Conservation (phyloP, 1,140 invertebrate genomes). For the Caenorhabditis tropicalis region DNA sequence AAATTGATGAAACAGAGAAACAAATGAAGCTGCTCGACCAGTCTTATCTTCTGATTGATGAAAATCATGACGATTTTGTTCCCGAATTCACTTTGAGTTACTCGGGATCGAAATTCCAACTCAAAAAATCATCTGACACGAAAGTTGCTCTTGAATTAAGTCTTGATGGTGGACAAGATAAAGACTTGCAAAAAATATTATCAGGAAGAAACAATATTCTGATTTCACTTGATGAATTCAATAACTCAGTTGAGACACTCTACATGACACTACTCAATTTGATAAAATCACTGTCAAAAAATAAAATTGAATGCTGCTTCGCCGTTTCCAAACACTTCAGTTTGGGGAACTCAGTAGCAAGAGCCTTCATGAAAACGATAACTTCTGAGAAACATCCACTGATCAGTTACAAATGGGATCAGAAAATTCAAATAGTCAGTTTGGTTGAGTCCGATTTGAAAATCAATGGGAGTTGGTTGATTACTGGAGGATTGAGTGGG, state of each 20-base stretch:
- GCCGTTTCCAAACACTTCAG: neutral
- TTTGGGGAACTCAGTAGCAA: slow-evolving; percentile 1
- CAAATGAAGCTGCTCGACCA: neutral
- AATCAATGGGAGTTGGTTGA: slow-evolving; percentile 48
- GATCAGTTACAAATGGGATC: slow-evolving; percentile 33
- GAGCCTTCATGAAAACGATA: slow-evolving; percentile 52
- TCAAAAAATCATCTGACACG: neutral
- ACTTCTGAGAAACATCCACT: slow-evolving; percentile 40
- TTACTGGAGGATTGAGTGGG: slow-evolving; percentile 55
- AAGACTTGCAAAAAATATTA: neutral
- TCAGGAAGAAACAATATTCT: neutral
- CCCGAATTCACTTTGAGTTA: neutral
- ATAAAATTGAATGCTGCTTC: neutral
- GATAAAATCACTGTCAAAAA: neutral
- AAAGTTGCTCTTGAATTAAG: neutral
- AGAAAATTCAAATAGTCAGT: slow-evolving; percentile 41
- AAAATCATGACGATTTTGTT: no score
- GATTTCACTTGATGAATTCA: neutral
- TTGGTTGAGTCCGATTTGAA: neutral
- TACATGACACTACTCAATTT: slow-evolving; percentile 39
- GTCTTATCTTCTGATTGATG: neutral
- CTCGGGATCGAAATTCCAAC: neutral
- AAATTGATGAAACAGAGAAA: neutral
- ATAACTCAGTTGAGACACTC: neutral
- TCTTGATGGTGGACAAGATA: neutral